A percentile compares a stretch with the other conserved stretches of the same genome.
Conservation (phyloP, 2,113 vertebrate species). For the Antechinus flavipes region DNA sequence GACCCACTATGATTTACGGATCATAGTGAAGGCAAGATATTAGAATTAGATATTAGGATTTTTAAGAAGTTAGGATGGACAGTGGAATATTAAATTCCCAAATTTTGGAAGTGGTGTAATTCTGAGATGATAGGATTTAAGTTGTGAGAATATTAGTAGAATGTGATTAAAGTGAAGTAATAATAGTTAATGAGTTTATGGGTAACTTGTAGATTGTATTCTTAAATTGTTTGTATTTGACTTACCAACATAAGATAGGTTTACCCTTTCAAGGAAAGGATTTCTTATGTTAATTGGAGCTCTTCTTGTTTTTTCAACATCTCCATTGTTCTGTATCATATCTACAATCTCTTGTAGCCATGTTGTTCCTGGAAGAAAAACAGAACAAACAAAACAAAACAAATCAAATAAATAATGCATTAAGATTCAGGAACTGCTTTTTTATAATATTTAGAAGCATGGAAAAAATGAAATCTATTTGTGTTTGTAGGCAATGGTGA, state of each 20-base stretch:
- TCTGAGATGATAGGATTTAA: too few species aligned
- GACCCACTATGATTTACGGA: too few species aligned
- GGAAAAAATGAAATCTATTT: too few species aligned
- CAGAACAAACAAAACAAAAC: not conserved
- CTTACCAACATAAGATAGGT: not conserved
- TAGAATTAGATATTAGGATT: too few species aligned
- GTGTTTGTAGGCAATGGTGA: too few species aligned
- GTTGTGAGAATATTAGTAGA: too few species aligned
- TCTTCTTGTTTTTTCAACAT: slow-evolving; percentile 42
- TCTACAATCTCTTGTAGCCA: slow-evolving; percentile 92
- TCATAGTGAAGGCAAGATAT: too few species aligned
- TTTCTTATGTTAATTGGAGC: slow-evolving; percentile 34
- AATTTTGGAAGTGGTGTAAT: too few species aligned
- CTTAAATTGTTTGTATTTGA: not conserved
- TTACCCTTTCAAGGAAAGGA: slow-evolving; percentile 62
- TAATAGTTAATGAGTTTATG: not conserved
- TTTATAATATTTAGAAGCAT: too few species aligned
- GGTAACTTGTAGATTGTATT: not conserved
- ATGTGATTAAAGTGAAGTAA: too few species aligned
- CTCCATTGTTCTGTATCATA: slow-evolving; percentile 83
- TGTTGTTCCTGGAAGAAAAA: slow-evolving; percentile 84
- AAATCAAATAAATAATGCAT: not conserved
- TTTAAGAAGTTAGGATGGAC: too few species aligned
- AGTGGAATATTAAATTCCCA: too few species aligned
- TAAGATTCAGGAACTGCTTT: not conserved